These are phyloP conservation scores for Melanerpes aurifrons DNA, from an alignment of 2,113 vertebrate species.

Conservation along the genomic window DNA sequence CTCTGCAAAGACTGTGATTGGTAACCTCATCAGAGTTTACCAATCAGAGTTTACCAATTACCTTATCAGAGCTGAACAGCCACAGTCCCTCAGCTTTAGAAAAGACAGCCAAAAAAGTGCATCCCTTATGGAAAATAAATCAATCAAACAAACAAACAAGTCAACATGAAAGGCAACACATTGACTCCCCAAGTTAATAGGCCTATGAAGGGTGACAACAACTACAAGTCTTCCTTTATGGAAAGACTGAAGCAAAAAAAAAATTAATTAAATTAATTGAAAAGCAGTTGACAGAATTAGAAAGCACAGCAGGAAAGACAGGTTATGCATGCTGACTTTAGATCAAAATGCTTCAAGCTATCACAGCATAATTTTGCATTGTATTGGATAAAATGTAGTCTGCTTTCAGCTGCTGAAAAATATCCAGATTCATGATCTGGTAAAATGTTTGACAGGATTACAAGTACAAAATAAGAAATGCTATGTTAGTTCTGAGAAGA, in stretches of 20 bases:
- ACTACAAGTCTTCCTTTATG: not conserved
- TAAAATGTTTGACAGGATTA: not conserved
- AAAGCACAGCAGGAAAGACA: not conserved
- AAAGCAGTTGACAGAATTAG: not conserved
- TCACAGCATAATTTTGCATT: not conserved
- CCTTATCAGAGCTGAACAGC: not conserved
- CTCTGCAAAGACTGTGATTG: not conserved
- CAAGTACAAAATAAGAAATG: not conserved
- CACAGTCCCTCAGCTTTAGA: not conserved
- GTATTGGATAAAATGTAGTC: not conserved
- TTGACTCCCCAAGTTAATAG: not conserved
- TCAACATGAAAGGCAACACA: not conserved
- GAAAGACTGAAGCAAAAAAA: not conserved
- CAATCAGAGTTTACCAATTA: too few relatives aligned
- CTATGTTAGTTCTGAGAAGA: not conserved
- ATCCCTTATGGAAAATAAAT: not conserved
- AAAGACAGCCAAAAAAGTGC: not conserved
- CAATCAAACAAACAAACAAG: not conserved
- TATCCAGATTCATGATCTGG: not conserved
- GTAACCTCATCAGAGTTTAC: too few relatives aligned
- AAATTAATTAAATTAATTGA: not conserved
- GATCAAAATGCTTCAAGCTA: constrained; percentile 1
- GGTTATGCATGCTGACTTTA: not conserved
- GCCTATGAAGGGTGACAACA: not conserved
- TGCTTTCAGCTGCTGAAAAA: not conserved